Conservation (phyloP, 2,797 vertebrate genomes). For the Austrolebias charrua region DNA sequence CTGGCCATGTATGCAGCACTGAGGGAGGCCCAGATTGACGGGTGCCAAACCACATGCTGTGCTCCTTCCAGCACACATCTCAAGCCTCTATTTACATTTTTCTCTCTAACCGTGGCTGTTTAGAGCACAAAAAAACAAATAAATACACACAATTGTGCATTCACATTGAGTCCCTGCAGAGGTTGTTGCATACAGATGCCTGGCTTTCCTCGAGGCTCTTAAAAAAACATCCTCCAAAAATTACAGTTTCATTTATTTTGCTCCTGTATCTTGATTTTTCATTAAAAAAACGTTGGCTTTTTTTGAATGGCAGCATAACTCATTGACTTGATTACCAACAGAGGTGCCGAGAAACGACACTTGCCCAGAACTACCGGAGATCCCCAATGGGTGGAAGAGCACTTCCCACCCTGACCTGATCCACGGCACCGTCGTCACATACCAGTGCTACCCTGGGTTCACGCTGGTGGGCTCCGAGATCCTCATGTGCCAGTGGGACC, state of each 20-base stretch:
- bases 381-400: slow-evolving; percentile 94
- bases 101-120: slow-evolving; percentile 40
- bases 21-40: slow-evolving; percentile 48
- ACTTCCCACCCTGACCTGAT: slow-evolving; percentile 93
- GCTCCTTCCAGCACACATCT: slow-evolving; percentile 60
- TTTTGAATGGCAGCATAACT: neutral
- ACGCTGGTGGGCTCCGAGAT: slow-evolving; percentile 88
- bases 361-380: slow-evolving; percentile 93
- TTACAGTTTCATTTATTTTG: neutral
- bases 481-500: slow-evolving; percentile 99
- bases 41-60: slow-evolving; percentile 65
- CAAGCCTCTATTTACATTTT: slow-evolving; percentile 64
- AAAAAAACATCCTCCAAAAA: slow-evolving; percentile 15
- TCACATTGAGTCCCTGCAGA: slow-evolving; percentile 21
- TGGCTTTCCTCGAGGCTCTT: slow-evolving; percentile 19
- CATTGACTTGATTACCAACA: slow-evolving; percentile 48
- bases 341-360: slow-evolving; percentile 97
- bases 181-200: slow-evolving; percentile 27
- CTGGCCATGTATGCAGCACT: slow-evolving; percentile 42
- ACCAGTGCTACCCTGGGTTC: slow-evolving; percentile 95
- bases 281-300: neutral
- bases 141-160: slow-evolving; percentile 13
- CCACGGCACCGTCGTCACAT: slow-evolving; percentile 93
- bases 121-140: slow-evolving; percentile 13
- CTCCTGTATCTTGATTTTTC: slow-evolving; percentile 5